Evolutionary conservation across 2,888 invertebrate species (phyloP), one percentile per base, ranked within the genome.

Genomic region (Cantharis lateralis): DNA sequence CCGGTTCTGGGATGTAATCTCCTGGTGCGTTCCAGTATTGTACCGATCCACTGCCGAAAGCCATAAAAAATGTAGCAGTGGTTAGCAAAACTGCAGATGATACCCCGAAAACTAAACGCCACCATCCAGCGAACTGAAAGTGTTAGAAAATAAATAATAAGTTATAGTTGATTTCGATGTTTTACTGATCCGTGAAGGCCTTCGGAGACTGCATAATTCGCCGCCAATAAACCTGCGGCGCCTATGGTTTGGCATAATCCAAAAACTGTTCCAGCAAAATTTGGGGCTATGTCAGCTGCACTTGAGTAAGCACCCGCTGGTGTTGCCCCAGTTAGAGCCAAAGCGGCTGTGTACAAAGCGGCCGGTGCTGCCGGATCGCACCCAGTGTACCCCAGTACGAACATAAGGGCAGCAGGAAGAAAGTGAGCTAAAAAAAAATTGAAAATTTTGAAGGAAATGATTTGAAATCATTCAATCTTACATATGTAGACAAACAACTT

Each of bases 261-360:
- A 81, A 89, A 89, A 32, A 89, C 88, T 10, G 89, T 89, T 87
- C 88, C 88, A 79, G 89, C 88, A 83, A 88, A 88, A 83, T 89
- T 88, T 24, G 92, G 91, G 7, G 92, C 91, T 24, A 92, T 90
- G 82, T 92, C 91, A 4, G 92, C 91, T 69, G 91, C 91, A 80
- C 91, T 91, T 1, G 91, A 89, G 69, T 90, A 89, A 10, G 90
- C 91, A 3, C 91, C 91, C 4, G 91, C 90, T 1, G 91, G 90
- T 5, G 91, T 91, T 13, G 91, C 91, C 3, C 91, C 91, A 61
- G 90, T 91, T 72, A 91, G 88, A 1, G 91, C 89, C 61, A 91
- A 87, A 15, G 91, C 91, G 0, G 91, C 90, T 16, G 91, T 90
- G 64, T 91, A 91, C 15, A 92, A 83, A 81, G 90, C 90, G 7